Conservation (phyloP, 2,113 vertebrate genomes). For the Melanostigma gelatinosum region DNA sequence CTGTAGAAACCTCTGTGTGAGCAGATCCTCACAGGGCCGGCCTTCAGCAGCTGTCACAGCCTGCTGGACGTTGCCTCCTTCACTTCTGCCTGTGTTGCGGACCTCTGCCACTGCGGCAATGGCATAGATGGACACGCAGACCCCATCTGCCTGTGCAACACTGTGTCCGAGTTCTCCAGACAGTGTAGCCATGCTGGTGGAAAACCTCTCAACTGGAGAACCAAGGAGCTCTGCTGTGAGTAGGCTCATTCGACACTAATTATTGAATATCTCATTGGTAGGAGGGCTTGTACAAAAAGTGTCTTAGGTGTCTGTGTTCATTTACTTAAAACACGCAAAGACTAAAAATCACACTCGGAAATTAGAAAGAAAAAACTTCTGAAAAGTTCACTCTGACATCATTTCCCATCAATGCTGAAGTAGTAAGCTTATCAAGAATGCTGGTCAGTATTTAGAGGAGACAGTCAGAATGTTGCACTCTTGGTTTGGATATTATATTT, state of each 20-base stretch:
- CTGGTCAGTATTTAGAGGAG: not conserved
- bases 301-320: not conserved
- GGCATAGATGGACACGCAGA: constrained; percentile 17
- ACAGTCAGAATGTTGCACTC: not conserved
- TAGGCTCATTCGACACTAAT: not conserved
- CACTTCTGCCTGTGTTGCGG: constrained; percentile 73
- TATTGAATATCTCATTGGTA: not conserved
- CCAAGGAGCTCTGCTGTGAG: constrained; percentile 77
- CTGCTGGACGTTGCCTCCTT: constrained; percentile 70
- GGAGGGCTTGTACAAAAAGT: not conserved
- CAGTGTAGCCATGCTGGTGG: constrained; percentile 82
- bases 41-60: constrained; percentile 71
- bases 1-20: constrained; percentile 76
- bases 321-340: not conserved
- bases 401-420: not conserved
- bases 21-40: constrained; percentile 64
- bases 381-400: not conserved
- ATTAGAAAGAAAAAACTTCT: not conserved
- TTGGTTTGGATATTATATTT: not conserved
- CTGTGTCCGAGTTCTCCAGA: constrained; percentile 81
- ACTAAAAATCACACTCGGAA: not conserved
- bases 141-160: constrained; percentile 78
- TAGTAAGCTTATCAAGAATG: not conserved
- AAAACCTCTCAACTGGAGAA: constrained; percentile 74
- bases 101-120: constrained; percentile 76